Base-by-base conservation (phyloP, 2,113 vertebrate genomes). In the Naja naja region DNA sequence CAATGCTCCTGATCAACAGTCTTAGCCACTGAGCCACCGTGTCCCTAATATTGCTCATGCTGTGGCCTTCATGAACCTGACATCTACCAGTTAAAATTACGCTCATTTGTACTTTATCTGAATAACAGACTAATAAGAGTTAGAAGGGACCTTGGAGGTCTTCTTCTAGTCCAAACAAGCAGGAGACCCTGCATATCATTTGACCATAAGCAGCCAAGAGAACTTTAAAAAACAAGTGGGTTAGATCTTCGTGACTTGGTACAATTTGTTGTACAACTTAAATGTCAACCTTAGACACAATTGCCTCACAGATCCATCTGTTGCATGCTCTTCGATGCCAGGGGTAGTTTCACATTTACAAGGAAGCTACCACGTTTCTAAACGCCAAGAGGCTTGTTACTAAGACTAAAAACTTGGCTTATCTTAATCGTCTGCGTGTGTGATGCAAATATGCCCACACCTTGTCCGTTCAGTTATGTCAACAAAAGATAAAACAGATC, bases 401-500 rank as follows among this genome's bases (percentile, higher is more conserved):
- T n/a, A 22, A 49, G 22, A 64, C n/a, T 81, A 49, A 25, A 49
- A 18, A 30, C 0, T 30, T 93, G 52, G 87, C 87, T 94, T 94
- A 93, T 94, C 94, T 93, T 64, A 54, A 25, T 25, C 14, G 9
- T 47, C 2, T 18, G 3, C 4, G 92, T 14, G 25, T 49, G 18
- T n/a, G 49, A 18, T 5, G 25, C 49, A 52, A 87, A n/a, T 30
- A 94, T 47, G 92, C 91, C 91, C 49, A 95, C 34, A 8, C 34
- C 74, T 81, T 20, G 18, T 81, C 22, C 0, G 18, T 91, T 5
- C 11, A 69, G 93, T 45, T 94, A 55, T 89, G 93, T 90, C 87
- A 96, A 94, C 1, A 94, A 52, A 93, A 93, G 90, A 90, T 60
- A 88, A 90, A 87, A 8, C 30, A 52, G 10, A 1, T 86, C 0